Percentiles rank a stretch among this genome's conserved stretches.
phyloP scores from a whole-genome alignment of 1,140 invertebrate genomes.

The Prorops nasuta region DNA sequence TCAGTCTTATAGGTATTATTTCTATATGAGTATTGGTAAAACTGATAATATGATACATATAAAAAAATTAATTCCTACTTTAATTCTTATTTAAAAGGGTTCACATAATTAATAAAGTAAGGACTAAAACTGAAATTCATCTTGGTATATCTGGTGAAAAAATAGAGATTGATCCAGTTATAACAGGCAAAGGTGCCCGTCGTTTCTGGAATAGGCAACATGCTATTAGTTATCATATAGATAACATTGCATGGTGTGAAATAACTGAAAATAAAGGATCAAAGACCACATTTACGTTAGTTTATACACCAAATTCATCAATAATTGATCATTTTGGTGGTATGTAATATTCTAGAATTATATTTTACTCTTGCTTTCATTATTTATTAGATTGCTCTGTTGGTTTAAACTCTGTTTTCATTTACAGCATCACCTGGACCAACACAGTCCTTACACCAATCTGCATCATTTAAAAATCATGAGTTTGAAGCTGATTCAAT shows the following conservation, averaged over 20 bases:
- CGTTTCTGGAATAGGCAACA: conserved; percentile 70
- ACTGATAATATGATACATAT: not conserved
- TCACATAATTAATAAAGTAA: conserved; percentile 74
- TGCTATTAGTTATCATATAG: conserved; percentile 78
- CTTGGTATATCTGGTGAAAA: conserved; percentile 86
- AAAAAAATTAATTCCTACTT: conserved; percentile 2
- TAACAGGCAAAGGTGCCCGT: conserved; percentile 67
- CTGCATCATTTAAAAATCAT: conserved; percentile 74
- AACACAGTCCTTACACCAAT: conserved; percentile 50
- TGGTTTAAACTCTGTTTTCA: conserved; percentile 18
- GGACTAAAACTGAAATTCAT: conserved; percentile 79
- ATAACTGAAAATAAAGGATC: conserved; percentile 67
- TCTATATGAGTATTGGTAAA: not conserved
- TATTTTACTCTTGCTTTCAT: conserved; percentile 3
- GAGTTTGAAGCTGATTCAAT: conserved; percentile 81
- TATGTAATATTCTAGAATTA: conserved; percentile 29
- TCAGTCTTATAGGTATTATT: conserved; percentile 66
- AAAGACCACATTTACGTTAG: conserved; percentile 64
- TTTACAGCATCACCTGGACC: conserved; percentile 44
- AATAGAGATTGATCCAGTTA: conserved; percentile 84
- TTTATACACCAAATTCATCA: conserved; percentile 56
- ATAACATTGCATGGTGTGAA: conserved; percentile 83
- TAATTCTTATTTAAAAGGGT: conserved; percentile 56
- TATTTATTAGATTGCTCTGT: conserved; percentile 9
- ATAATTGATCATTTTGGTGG: conserved; percentile 41